Conservation (phyloP, 2,888 invertebrate genomes). For the Bugula neritina region DNA sequence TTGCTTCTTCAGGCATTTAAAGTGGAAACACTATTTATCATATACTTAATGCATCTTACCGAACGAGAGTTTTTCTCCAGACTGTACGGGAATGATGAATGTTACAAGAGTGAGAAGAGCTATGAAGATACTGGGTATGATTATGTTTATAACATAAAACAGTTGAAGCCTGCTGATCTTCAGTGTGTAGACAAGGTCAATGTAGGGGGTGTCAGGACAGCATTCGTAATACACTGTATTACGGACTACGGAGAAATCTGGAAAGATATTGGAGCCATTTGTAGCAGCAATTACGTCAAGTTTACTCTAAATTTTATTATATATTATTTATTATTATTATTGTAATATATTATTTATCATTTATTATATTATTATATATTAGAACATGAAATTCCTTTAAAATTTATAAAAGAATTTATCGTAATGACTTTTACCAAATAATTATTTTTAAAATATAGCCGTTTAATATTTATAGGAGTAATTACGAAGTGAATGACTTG, state of each 20-base stretch:
- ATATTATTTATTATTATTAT: not conserved
- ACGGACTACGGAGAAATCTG: constrained; percentile 50
- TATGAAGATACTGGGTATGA: constrained; percentile 96
- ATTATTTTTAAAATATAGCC: too few species aligned
- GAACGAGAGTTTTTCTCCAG: constrained; percentile 96
- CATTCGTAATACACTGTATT: constrained; percentile 60
- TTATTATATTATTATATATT: not conserved
- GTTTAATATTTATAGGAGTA: too few species aligned
- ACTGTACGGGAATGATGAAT: constrained; percentile 96
- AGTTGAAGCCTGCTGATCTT: constrained; percentile 91
- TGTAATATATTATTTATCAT: not conserved
- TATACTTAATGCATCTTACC: too few species aligned
- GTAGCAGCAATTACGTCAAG: too few species aligned
- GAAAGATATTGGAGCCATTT: too few species aligned
- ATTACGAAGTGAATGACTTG: too few species aligned
- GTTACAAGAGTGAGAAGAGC: constrained; percentile 97
- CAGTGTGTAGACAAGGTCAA: constrained; percentile 94
- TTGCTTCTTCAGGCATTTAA: too few species aligned
- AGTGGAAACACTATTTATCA: too few species aligned
- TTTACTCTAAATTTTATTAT: too few species aligned
- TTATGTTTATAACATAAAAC: constrained; percentile 99
- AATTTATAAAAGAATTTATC: too few species aligned
- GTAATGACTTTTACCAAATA: too few species aligned
- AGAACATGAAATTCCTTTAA: not conserved
- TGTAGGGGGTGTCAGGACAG: constrained; percentile 70